Conservation (phyloP, 2,797 vertebrate genomes). For the Gastrophryne carolinensis region DNA sequence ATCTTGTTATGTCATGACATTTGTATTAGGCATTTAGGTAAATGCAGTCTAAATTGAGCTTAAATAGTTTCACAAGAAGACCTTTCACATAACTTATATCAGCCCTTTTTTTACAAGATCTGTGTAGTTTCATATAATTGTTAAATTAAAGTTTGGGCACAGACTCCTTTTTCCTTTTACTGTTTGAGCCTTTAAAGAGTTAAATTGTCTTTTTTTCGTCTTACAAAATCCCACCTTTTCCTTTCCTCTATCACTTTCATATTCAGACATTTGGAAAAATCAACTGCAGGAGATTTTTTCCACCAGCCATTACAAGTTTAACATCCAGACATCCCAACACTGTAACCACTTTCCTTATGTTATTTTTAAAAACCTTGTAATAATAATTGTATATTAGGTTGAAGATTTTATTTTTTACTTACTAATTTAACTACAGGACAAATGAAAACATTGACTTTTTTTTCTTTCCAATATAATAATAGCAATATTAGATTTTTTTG, state of each 20-base stretch:
- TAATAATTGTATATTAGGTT: too few species aligned
- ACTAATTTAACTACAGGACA: too few species aligned
- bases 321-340: constrained; percentile 15
- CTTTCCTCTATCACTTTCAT: neutral
- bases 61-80: neutral
- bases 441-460: too few species aligned
- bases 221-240: neutral
- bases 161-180: neutral
- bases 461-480: too few species aligned
- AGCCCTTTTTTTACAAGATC: neutral
- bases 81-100: neutral
- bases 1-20: neutral
- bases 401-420: too few species aligned
- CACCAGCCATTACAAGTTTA: constrained; percentile 18
- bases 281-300: constrained; percentile 27
- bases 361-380: neutral
- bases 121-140: neutral
- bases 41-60: neutral
- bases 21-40: neutral
- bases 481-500: too few species aligned
- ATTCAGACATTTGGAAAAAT: constrained; percentile 27
- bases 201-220: neutral
- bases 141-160: neutral
- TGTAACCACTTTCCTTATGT: constrained; percentile 1
- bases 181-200: constrained; percentile 4